Evolutionary conservation across 2,797 vertebrate genomes (phyloP).

Genomic region (Cheirogaleus major): DNA sequence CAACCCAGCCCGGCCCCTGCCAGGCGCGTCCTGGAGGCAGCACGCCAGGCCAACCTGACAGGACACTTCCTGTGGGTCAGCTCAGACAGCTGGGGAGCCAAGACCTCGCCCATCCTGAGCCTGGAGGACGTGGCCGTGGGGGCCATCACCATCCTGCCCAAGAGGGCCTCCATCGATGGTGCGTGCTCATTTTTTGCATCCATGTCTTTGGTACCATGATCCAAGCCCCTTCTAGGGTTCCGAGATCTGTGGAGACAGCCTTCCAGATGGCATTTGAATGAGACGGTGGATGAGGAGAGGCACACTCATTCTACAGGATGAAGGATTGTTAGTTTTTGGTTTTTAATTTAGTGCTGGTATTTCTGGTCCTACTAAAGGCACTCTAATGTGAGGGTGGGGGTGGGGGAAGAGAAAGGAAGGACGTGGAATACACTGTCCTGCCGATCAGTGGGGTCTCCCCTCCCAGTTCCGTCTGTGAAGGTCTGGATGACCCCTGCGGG

Average conservation of each 20-base stretch:
- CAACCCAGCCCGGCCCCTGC: background rate
- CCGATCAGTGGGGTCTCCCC: background rate
- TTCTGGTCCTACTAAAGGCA: background rate
- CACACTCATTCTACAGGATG: background rate
- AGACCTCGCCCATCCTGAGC: conserved; percentile 91
- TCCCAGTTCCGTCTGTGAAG: background rate
- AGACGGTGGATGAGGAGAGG: background rate
- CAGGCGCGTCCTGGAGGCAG: conserved; percentile 92
- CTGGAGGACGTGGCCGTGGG: conserved; percentile 93
- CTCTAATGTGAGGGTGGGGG: background rate
- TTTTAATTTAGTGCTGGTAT: background rate
- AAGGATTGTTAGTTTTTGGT: background rate
- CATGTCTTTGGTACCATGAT: background rate
- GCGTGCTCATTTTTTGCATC: background rate
- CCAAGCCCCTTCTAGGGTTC: background rate
- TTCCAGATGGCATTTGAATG: background rate
- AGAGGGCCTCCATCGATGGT: conserved; percentile 95
- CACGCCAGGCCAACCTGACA: conserved; percentile 91
- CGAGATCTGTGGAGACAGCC: background rate
- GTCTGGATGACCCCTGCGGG: background rate
- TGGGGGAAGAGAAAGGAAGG: background rate
- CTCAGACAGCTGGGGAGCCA: conserved; percentile 96
- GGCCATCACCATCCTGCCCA: conserved; percentile 94
- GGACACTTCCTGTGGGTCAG: conserved; percentile 96
- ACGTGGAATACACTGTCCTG: too few species aligned